Conservation (phyloP, 2,888 invertebrate species). For the Orthosia gracilis region DNA sequence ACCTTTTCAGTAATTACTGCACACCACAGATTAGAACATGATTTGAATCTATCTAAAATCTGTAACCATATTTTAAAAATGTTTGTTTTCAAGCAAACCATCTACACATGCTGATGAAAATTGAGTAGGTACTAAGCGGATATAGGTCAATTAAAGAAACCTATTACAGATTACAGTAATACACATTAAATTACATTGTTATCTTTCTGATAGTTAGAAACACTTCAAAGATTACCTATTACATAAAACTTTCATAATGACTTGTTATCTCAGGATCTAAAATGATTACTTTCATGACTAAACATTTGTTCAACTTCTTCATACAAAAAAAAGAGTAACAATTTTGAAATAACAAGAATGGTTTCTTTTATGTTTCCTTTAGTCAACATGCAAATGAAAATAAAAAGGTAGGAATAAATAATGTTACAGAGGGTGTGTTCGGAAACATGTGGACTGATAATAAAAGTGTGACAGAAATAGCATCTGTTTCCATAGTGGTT, state of each 20-base stretch:
- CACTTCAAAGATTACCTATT: conserved; percentile 36
- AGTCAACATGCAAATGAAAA: conserved; percentile 24
- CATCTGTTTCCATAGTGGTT: conserved; percentile 71
- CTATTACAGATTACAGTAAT: conserved; percentile 26
- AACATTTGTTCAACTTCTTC: conserved; percentile 40
- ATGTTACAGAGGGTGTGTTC: conserved; percentile 23
- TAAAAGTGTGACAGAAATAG: conserved; percentile 57
- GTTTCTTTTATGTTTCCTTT: conserved; percentile 34
- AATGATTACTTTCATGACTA: conserved; percentile 47
- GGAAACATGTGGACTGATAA: conserved; percentile 54
- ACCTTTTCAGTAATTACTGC: no score
- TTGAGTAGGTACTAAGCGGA: neutral
- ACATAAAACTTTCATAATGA: conserved; percentile 55
- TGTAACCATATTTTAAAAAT: neutral
- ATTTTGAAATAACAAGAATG: conserved; percentile 23
- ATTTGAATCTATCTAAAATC: neutral
- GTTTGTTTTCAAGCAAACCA: neutral
- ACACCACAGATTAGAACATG: neutral
- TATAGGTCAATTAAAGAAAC: conserved; percentile 39
- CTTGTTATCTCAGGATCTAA: conserved; percentile 49
- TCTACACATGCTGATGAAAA: conserved; percentile 16
- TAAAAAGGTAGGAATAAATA: conserved; percentile 36
- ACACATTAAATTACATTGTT: conserved; percentile 9
- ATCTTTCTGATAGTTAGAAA: conserved; percentile 27
- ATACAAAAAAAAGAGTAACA: conserved; percentile 32